Percentiles rank a stretch among this genome's conserved stretches.
Conservation (phyloP, 2,113 vertebrate genomes). For the Mobula birostris region DNA sequence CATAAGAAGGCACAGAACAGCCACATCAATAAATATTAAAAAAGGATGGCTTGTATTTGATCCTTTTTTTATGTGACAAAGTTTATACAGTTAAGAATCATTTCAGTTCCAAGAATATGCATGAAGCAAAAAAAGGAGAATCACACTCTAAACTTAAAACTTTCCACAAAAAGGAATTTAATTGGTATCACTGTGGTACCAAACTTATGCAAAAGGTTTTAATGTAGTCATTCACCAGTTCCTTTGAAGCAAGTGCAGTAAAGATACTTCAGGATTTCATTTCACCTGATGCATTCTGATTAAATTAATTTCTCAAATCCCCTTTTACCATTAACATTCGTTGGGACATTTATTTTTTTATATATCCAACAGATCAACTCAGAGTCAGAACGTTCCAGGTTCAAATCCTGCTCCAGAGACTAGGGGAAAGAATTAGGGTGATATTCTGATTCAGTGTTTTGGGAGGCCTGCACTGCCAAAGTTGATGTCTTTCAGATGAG, state of each 20-base stretch:
- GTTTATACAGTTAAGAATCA: not conserved
- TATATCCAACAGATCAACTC: not conserved
- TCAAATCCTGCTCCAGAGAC: no score
- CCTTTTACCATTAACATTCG: not conserved
- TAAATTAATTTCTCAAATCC: not conserved
- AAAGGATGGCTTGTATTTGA: no score
- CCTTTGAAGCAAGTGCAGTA: not conserved
- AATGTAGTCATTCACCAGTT: not conserved
- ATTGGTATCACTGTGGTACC: not conserved
- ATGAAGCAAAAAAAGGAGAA: not conserved
- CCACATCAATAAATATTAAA: no score
- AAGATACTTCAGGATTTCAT: not conserved
- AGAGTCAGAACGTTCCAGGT: no score
- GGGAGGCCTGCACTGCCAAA: no score
- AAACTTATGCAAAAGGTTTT: not conserved
- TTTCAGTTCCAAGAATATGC: not conserved
- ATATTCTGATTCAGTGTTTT: no score
- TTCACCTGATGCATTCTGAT: not conserved
- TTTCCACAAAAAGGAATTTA: not conserved
- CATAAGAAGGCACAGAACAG: no score
- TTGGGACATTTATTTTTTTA: not conserved
- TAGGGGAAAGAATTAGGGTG: no score
- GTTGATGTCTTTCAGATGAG: no score
- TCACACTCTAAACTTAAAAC: not conserved
- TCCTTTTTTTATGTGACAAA: not conserved